Evolutionary conservation across 2,888 invertebrate species (phyloP), one percentile per base, ranked within the genome.

Genomic region (Erpobdella octoculata): DNA sequence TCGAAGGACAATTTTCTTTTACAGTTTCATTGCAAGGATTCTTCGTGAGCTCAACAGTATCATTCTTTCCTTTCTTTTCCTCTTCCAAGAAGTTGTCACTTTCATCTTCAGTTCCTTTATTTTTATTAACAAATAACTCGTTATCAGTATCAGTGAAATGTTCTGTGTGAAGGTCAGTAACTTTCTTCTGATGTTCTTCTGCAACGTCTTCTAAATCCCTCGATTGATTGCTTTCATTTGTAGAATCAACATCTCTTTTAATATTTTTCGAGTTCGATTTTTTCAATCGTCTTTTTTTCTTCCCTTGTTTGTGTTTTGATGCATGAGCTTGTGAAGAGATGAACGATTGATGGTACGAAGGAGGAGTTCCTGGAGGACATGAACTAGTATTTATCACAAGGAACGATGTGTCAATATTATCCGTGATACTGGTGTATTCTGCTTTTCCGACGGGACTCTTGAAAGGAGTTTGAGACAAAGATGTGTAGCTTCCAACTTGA

Each of bases 381-480:
- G 75, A 73, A 70, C 78, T 78, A 38, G 77, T 77, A 6, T 59
- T 31, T 53, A 36, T 68, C n/a, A 67, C 31, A 36, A 69, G 58
- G 75, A 81, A 75, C 72, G 81, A 92, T 28, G 90, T 90, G 84
- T 94, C 94, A 80, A 94, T 86, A 80, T 93, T 93, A 80, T 94
- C 94, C 0, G 93, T 94, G 79, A 94, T 93, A 83, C 93, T 86
- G 76, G 93, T 91, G 81, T 94, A 94, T 83, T 94, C 93, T 75
- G 91, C 86, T 72, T 78, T 75, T n/a, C n/a, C n/a, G 21, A 78
- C 73, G 0, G 80, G 80, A 0, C 79, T 79, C 48, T 82, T 75
- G 71, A 82, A 80, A 0, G 82, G 77, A 6, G 77, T 72, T 15
- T 75, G 71, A 35, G 75, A 73, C 37, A 68, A n/a, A n/a, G n/a